Percentiles rank a stretch among this genome's conserved stretches.
These are phyloP conservation scores for Romanomermis culicivorax DNA, from an alignment of 2,888 invertebrate genomes.

Conservation along the genomic window DNA sequence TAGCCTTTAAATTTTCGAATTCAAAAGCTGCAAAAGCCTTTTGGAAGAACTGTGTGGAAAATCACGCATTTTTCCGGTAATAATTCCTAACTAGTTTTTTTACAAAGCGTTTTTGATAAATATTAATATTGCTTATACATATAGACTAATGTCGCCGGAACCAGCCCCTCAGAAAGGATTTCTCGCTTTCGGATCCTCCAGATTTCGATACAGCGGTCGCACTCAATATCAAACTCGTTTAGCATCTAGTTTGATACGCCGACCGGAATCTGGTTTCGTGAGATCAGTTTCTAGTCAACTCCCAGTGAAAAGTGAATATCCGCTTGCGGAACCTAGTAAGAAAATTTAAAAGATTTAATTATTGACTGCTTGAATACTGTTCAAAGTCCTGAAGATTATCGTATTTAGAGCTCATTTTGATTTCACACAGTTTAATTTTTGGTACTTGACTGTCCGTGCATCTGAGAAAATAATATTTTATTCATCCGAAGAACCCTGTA, in stretches of 20 bases:
- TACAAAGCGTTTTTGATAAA: too few species aligned
- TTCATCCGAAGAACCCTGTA: too few species aligned
- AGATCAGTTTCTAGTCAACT: constrained; percentile 7
- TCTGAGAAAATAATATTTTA: too few species aligned
- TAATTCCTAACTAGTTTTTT: too few species aligned
- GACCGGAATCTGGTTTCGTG: constrained; percentile 10
- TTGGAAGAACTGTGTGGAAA: constrained; percentile 97
- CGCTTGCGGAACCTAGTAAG: too few species aligned
- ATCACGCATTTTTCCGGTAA: constrained; percentile 93
- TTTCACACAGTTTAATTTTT: too few species aligned
- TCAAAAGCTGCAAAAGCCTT: constrained; percentile 85
- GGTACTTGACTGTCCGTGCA: too few species aligned
- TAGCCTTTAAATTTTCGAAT: constrained; percentile 81
- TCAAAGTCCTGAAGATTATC: too few species aligned
- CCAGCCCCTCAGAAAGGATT: constrained; percentile 41
- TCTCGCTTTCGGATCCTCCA: constrained; percentile 39
- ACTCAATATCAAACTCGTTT: constrained; percentile 80
- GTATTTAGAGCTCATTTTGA: too few species aligned
- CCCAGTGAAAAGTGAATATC: not conserved
- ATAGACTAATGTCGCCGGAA: constrained; percentile 75
- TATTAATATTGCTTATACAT: too few species aligned
- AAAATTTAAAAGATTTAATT: too few species aligned
- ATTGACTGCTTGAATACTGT: too few species aligned
- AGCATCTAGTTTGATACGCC: constrained; percentile 52
- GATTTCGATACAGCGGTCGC: constrained; percentile 83